Conservation (phyloP, 2,797 vertebrate genomes). For the Esox masquinongy region DNA sequence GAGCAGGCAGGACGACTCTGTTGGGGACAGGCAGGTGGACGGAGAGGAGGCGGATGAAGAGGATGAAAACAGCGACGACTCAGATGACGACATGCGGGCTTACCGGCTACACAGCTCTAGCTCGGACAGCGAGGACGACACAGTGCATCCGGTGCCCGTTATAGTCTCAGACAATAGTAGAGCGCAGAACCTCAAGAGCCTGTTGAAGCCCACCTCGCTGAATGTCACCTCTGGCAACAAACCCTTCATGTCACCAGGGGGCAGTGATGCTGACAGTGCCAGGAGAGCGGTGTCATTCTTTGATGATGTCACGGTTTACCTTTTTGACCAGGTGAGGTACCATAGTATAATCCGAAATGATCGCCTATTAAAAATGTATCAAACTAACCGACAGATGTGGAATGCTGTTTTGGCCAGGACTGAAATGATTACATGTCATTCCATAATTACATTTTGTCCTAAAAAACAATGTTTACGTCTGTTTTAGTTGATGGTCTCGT, state of each 20-base stretch:
- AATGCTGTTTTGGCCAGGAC: too few relatives aligned
- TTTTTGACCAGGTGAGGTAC: slow-evolving; percentile 93
- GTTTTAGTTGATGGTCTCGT: too few relatives aligned
- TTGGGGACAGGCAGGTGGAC: slow-evolving; percentile 79
- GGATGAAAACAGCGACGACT: slow-evolving; percentile 95
- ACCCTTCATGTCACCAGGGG: slow-evolving; percentile 45
- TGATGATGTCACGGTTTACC: slow-evolving; percentile 95
- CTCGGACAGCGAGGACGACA: slow-evolving; percentile 89
- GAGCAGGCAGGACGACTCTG: slow-evolving; percentile 77
- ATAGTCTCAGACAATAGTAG: slow-evolving; percentile 78
- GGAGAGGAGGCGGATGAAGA: slow-evolving; percentile 93
- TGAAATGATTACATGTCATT: too few relatives aligned
- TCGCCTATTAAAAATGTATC: too few relatives aligned
- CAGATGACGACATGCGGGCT: slow-evolving; percentile 87
- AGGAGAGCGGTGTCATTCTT: slow-evolving; percentile 94
- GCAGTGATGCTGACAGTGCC: slow-evolving; percentile 53
- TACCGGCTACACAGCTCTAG: slow-evolving; percentile 88
- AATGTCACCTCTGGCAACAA: slow-evolving; percentile 30
- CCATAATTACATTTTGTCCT: too few relatives aligned
- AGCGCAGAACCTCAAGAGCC: slow-evolving; percentile 84
- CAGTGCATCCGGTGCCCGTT: slow-evolving; percentile 81
- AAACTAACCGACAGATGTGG: too few relatives aligned
- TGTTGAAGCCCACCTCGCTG: slow-evolving; percentile 79
- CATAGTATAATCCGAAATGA: too few relatives aligned
- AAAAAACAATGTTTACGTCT: too few relatives aligned